Evolutionary conservation across 2,888 invertebrate species (phyloP).

Genomic region (Keiferia lycopersicella): DNA sequence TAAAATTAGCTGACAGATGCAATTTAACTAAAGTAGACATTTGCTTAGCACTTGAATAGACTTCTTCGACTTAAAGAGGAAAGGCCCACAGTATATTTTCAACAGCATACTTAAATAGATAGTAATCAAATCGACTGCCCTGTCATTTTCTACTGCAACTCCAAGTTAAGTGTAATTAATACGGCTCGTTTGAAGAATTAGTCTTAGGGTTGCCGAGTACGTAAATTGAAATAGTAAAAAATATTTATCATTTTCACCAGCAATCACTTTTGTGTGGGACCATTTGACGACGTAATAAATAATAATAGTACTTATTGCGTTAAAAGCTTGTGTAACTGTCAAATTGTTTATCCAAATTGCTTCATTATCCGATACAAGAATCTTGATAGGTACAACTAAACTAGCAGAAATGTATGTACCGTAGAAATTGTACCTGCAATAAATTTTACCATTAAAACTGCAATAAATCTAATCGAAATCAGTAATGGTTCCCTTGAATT

Average conservation of each 20-base stretch:
- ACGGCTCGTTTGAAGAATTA: constrained; percentile 4
- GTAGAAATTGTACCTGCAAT: too few relatives aligned
- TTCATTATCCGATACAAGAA: too few relatives aligned
- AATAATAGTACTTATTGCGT: too few relatives aligned
- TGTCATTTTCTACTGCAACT: constrained; percentile 19
- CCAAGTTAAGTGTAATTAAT: constrained; percentile 18
- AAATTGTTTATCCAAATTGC: too few relatives aligned
- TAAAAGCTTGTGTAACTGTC: too few relatives aligned
- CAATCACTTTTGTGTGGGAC: too few relatives aligned
- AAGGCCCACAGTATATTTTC: background rate
- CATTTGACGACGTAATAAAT: too few relatives aligned
- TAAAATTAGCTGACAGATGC: too few relatives aligned
- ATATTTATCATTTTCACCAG: too few relatives aligned
- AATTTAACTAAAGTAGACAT: constrained; percentile 1
- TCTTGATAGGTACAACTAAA: too few relatives aligned
- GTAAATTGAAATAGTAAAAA: background rate
- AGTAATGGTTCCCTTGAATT: background rate
- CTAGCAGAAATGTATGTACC: too few relatives aligned
- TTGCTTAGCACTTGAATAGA: constrained; percentile 1
- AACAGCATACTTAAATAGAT: background rate
- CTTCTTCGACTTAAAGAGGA: background rate
- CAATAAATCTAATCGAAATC: background rate
- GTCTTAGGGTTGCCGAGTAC: background rate
- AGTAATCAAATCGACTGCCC: constrained; percentile 20
- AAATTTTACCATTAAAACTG: too few relatives aligned